Base-by-base conservation (phyloP, 2,888 invertebrate genomes). In the Eilema caniola region DNA sequence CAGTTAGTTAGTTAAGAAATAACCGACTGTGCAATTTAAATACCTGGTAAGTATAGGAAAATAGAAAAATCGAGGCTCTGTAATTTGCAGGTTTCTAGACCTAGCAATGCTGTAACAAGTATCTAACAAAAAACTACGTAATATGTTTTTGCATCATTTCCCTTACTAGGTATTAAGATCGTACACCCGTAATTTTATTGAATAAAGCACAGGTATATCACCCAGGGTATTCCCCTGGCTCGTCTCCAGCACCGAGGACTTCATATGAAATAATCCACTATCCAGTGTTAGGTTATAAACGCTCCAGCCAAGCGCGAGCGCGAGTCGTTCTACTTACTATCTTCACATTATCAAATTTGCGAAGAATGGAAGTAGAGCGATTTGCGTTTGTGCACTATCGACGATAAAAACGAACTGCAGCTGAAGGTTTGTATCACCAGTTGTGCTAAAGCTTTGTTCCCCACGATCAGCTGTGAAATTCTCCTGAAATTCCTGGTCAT, bases 291-390 rank as follows among this genome's bases (percentile, higher is more conserved):
- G 53, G 53, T 53, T 53, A 53, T 53, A 53, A n/a, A 25, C 60
- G 53, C 53, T 53, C 53, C 53, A 53, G 53, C 10, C 53, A 53
- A 53, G 53, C 53, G 53, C 53, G 53, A 53, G 53, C 53, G 53
- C 53, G 53, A 2, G n/a, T n/a, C 53, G 53, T 53, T 53, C 53
- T 53, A 53, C 53, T 53, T 53, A n/a, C 53, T 53, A n/a, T 53
- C 53, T 53, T 53, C 53, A 53, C 53, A 53, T 53, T 24, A 8
- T 25, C 25, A 25, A 4, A 28, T n/a, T 56, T 37, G 47, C 25
- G 24, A 28, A 25, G 23, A 41, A 24, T 63, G 37, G 28, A 41
- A 47, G 59, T 69, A 16, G 47, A 31, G 53, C 53, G 53, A 53
- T 53, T 53, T 53, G 53, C 53, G 20, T 20, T 53, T 53, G n/a